A percentile compares a stretch with the other conserved stretches of the same genome.
These are phyloP conservation scores for Eustalomyia histrio DNA, from an alignment of 2,888 invertebrate species.

Conservation along the genomic window DNA sequence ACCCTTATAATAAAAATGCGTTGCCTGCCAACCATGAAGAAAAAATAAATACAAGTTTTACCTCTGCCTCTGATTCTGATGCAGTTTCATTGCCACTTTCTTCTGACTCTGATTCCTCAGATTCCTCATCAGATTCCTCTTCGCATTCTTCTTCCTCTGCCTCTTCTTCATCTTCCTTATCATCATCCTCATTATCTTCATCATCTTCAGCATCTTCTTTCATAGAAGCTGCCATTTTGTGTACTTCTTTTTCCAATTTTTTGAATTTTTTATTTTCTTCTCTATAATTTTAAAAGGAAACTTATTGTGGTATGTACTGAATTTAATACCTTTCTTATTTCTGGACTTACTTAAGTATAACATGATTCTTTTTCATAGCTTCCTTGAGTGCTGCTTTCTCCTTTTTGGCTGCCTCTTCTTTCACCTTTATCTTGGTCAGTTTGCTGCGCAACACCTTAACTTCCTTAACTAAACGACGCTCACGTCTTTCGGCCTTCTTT, in stretches of 20 bases:
- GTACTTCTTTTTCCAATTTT: slow-evolving; percentile 91
- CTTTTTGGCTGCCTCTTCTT: slow-evolving; percentile 86
- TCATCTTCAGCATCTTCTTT: slow-evolving; percentile 88
- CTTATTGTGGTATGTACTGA: neutral
- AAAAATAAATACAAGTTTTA: slow-evolving; percentile 66
- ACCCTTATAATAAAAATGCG: no score
- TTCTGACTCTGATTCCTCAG: slow-evolving; percentile 85
- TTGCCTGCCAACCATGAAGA: no score
- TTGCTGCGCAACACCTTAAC: slow-evolving; percentile 79
- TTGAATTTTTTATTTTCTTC: slow-evolving; percentile 91
- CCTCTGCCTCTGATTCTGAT: slow-evolving; percentile 84
- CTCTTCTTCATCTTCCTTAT: slow-evolving; percentile 79
- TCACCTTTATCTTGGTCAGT: slow-evolving; percentile 82
- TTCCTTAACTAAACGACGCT: slow-evolving; percentile 83
- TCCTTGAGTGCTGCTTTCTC: slow-evolving; percentile 89
- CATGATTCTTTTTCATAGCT: slow-evolving; percentile 90
- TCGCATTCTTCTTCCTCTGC: slow-evolving; percentile 75
- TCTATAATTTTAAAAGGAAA: slow-evolving; percentile 76
- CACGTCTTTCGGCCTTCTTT: slow-evolving; percentile 84
- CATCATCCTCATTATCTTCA: slow-evolving; percentile 84
- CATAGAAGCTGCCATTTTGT: slow-evolving; percentile 94
- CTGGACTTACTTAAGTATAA: slow-evolving; percentile 83
- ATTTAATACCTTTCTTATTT: neutral
- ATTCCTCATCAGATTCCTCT: slow-evolving; percentile 78
- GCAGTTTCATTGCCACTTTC: slow-evolving; percentile 79